Conservation (phyloP, 1,140 invertebrate species). For the Heliconius hewitsoni region DNA sequence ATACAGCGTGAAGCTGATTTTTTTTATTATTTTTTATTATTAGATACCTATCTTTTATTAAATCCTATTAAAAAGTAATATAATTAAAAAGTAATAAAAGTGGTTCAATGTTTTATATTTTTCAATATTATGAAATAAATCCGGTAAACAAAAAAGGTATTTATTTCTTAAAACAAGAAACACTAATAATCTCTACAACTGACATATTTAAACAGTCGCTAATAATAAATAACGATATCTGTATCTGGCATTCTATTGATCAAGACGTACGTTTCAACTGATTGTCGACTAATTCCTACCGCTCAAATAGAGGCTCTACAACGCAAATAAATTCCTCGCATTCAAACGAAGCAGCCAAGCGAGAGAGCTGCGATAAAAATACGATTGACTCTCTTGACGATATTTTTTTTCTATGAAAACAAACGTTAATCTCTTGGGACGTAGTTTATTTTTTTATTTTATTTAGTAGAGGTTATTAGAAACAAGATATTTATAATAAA, state of each 20-base stretch:
- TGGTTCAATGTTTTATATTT: too few relatives aligned
- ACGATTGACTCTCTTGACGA: constrained; percentile 52
- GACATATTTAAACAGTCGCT: too few relatives aligned
- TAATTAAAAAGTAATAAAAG: too few relatives aligned
- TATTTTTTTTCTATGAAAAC: constrained; percentile 53
- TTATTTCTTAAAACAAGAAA: too few relatives aligned
- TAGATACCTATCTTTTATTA: too few relatives aligned
- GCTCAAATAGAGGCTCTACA: constrained; percentile 65
- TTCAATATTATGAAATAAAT: too few relatives aligned
- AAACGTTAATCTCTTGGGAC: constrained; percentile 38
- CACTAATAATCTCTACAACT: too few relatives aligned
- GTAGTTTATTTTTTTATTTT: not conserved
- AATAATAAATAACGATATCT: constrained; percentile 34
- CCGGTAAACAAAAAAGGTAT: too few relatives aligned
- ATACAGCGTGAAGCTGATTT: too few relatives aligned
- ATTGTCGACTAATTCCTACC: constrained; percentile 58
- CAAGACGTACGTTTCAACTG: constrained; percentile 35
- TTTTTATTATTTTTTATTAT: too few relatives aligned
- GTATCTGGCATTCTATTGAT: constrained; percentile 37
- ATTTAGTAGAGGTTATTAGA: not conserved
- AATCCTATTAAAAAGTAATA: too few relatives aligned
- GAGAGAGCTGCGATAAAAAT: constrained; percentile 69
- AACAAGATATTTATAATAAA: too few relatives aligned
- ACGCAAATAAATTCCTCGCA: constrained; percentile 72
- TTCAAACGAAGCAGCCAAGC: constrained; percentile 65